A percentile compares a stretch with the other conserved stretches of the same genome.
Conservation (phyloP, 1,140 invertebrate genomes). For the Drosophila pseudoananassae region DNA sequence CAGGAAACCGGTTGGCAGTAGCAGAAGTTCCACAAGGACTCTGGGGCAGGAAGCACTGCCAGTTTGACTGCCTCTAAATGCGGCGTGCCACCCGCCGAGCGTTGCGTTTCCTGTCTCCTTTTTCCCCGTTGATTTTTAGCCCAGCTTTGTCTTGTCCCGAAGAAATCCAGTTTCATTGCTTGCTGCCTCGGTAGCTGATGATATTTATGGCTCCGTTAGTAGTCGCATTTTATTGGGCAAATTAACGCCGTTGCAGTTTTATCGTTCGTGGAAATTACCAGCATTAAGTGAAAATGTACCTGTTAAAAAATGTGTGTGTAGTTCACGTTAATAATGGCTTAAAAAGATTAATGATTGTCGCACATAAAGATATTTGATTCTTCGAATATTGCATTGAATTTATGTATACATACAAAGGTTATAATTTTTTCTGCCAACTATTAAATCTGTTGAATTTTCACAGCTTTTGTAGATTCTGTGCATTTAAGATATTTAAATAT, state of each 20-base stretch:
- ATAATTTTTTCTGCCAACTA: background rate
- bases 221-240: constrained; percentile 46
- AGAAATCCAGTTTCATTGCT: constrained; percentile 23
- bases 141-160: constrained; percentile 28
- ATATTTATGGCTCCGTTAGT: constrained; percentile 65
- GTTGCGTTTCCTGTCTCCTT: constrained; percentile 7
- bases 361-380: too few species aligned
- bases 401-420: too few species aligned
- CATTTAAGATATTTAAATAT: constrained; percentile 50
- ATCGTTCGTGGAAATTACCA: background rate
- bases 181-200: constrained; percentile 49
- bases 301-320: background rate
- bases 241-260: constrained; percentile 57
- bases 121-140: constrained; percentile 19
- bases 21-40: constrained; percentile 6
- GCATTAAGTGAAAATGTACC: background rate
- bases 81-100: constrained; percentile 37
- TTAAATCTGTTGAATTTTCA: background rate
- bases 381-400: too few species aligned
- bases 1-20: constrained; percentile 35
- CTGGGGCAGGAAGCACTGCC: constrained; percentile 58
- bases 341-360: background rate
- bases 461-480: constrained; percentile 23
- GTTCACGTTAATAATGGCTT: constrained; percentile 3
- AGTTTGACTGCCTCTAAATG: constrained; percentile 75